Evolutionary conservation across 2,888 invertebrate genomes (phyloP), one percentile per base, ranked within the genome.

Genomic region (Stenodera caucasica): DNA sequence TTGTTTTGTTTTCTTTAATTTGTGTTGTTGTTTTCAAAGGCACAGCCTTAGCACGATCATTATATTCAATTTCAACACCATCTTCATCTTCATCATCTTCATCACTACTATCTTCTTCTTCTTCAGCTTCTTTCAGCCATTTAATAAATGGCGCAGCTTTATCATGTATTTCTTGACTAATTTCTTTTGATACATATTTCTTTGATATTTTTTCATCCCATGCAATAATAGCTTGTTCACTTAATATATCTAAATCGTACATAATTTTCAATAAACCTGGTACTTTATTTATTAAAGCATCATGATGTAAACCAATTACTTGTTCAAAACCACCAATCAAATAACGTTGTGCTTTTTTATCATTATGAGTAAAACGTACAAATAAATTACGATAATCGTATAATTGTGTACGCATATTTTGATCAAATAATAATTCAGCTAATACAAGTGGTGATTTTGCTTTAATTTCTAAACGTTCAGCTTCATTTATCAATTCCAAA

Each of bases 41-140:
- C 57, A 88, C 85, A 68, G 88, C 86, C 75, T 88, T 87, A 54
- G 91, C 92, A 78, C 95, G 90, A 82, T 95, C 95, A 79, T 92
- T 89, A 79, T 94, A 95, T 80, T 94, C 93, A 80, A 95, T 94
- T 86, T 88, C 87, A 56, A 88, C 83, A 75, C 86, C 87, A 63
- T 84, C 83, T 60, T 86, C 85, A 71, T 85, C 85, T 37, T 88
- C 88, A 56, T 86, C 84, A 69, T 84, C 84, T 50, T 89, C 89
- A 66, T 90, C 91, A 60, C 88, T 89, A 58, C 89, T 88, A 26
- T 88, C 90, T 23, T 91, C 91, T 78, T 95, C 95, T 80, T 97
- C 97, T 77, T 97, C 97, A 61, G 98, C 98, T 79, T 98, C 96
- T 80, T 92, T 89, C 72, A 99, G 86, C 99, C 99, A 99, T 75